These are phyloP conservation scores for Blastomussa wellsi DNA, from an alignment of 92 coral and sea anemone species.

Conservation along the genomic window DNA sequence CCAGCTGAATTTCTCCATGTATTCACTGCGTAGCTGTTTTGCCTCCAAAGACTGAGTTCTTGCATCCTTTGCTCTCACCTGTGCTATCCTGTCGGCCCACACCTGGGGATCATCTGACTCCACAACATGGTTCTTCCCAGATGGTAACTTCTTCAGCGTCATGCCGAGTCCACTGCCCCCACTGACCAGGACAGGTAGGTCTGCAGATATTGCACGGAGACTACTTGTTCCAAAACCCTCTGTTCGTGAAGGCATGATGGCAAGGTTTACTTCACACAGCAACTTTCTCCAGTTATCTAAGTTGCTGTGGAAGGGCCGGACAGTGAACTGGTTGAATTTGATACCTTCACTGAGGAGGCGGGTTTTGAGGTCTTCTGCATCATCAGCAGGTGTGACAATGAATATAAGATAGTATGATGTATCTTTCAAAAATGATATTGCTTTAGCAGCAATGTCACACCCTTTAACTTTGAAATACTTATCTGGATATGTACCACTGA, in stretches of 20 bases:
- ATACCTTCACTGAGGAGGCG: not conserved
- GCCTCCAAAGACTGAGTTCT: not conserved
- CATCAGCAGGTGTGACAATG: not conserved
- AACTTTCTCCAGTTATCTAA: not conserved
- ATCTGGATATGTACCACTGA: conserved; percentile 16
- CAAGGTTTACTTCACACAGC: conserved; percentile 20
- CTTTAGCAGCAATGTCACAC: conserved; percentile 26
- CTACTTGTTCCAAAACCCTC: conserved; percentile 43
- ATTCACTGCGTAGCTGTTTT: conserved; percentile 19
- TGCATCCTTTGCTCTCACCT: not conserved
- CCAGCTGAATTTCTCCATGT: conserved; percentile 30
- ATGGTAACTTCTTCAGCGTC: conserved; percentile 31
- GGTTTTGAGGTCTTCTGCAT: not conserved
- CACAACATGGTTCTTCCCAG: conserved; percentile 12
- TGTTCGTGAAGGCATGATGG: conserved; percentile 32
- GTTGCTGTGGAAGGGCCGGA: not conserved
- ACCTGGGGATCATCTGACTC: conserved; percentile 22
- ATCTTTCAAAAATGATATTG: conserved; percentile 6
- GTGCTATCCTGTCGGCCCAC: conserved; percentile 20
- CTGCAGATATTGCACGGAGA: conserved; percentile 43
- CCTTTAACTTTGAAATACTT: conserved; percentile 37
- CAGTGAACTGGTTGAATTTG: conserved; percentile 1
- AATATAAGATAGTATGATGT: conserved; percentile 5
- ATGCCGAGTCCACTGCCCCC: conserved; percentile 35
- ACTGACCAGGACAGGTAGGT: conserved; percentile 34